Conservation (phyloP, 2,888 invertebrate genomes). For the Timandra comae region DNA sequence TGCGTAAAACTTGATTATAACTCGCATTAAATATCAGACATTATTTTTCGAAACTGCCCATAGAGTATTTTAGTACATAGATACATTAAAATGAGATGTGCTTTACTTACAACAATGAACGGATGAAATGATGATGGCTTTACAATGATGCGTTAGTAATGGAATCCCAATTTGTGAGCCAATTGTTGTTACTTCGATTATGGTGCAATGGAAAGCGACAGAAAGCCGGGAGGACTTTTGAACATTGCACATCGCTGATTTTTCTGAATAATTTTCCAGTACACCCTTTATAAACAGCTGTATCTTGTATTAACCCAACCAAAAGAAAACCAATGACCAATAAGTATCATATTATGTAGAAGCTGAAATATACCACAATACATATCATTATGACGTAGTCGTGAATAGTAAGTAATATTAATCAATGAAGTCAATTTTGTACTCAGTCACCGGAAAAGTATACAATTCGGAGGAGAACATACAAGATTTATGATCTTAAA, state of each 20-base stretch:
- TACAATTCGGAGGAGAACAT: slow-evolving; percentile 13
- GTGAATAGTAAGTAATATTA: slow-evolving; percentile 28
- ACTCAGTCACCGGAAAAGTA: slow-evolving; percentile 18
- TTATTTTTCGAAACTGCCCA: too few relatives aligned
- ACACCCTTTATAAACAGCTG: slow-evolving; percentile 73
- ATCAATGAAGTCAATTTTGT: slow-evolving; percentile 42
- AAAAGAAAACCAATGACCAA: slow-evolving; percentile 75
- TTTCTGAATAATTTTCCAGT: slow-evolving; percentile 72
- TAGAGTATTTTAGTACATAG: too few relatives aligned
- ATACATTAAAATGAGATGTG: slow-evolving; percentile 52
- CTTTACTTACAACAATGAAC: slow-evolving; percentile 71
- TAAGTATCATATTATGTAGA: slow-evolving; percentile 70
- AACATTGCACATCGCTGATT: slow-evolving; percentile 52
- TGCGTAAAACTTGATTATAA: too few relatives aligned
- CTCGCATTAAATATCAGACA: too few relatives aligned
- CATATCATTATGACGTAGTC: slow-evolving; percentile 53
- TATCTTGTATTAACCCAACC: slow-evolving; percentile 78
- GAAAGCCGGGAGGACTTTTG: slow-evolving; percentile 61
- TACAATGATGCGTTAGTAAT: slow-evolving; percentile 76
- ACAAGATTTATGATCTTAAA: too few relatives aligned
- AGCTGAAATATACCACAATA: slow-evolving; percentile 75
- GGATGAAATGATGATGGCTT: slow-evolving; percentile 67
- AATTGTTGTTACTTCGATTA: slow-evolving; percentile 67
- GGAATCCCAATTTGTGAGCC: slow-evolving; percentile 73
- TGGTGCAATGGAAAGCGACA: slow-evolving; percentile 77